phyloP scores from a whole-genome alignment of 2,888 invertebrate genomes.

The Leptarthrus brevirostris region DNA sequence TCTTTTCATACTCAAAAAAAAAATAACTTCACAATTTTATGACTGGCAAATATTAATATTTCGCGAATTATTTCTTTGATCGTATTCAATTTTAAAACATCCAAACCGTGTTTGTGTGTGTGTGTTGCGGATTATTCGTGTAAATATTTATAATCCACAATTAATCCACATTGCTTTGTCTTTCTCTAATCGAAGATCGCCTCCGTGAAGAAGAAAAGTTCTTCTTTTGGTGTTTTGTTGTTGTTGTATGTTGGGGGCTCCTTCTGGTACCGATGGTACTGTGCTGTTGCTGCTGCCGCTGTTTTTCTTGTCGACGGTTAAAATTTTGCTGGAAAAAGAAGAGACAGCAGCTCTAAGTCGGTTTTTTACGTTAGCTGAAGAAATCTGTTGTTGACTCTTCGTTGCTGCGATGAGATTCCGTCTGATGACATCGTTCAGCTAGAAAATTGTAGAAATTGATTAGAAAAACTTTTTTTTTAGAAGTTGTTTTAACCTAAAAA shows the following conservation, averaged over 20 bases:
- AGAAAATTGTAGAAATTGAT: too few relatives aligned
- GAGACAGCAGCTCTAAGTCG: slow-evolving; percentile 16
- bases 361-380: too few relatives aligned
- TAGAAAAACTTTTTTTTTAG: too few relatives aligned
- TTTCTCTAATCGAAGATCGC: slow-evolving; percentile 14
- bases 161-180: slow-evolving; percentile 37
- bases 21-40: slow-evolving; percentile 15
- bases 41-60: not conserved
- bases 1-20: slow-evolving; percentile 2
- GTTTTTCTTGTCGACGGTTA: not conserved
- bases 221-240: not conserved
- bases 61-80: slow-evolving; percentile 4
- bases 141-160: slow-evolving; percentile 28
- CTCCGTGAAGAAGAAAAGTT: slow-evolving; percentile 13
- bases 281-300: not conserved
- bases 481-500: too few relatives aligned
- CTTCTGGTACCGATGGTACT: not conserved
- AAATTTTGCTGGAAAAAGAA: not conserved
- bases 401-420: slow-evolving; percentile 1
- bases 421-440: slow-evolving; percentile 31
- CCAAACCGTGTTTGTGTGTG: not conserved
- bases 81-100: not conserved
- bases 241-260: slow-evolving; percentile 2
- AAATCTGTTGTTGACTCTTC: slow-evolving; percentile 6
- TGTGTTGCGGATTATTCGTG: too few relatives aligned